Evolutionary conservation across 2,113 vertebrate genomes (phyloP), one percentile per base, ranked within the genome.

Genomic region (Aleadryas rufinucha): DNA sequence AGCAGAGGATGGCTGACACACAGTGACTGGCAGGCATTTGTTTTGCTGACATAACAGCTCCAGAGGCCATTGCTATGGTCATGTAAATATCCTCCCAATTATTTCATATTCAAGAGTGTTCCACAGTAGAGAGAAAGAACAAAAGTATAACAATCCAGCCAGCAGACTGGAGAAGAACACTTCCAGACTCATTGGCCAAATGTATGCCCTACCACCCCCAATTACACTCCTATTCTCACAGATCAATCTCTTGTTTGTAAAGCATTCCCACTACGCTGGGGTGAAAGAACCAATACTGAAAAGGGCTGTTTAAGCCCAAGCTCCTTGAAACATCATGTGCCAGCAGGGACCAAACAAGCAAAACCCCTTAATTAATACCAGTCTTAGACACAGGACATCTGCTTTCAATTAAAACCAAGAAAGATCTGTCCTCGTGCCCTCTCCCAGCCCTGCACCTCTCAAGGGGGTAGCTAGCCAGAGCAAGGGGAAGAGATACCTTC

Each of bases 371-470:
- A 64, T 44, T 87, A 79, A 49, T n/a, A 94, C 26, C 20, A 54
- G 24, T n/a, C 53, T 63, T 33, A 14, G 39, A 35, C 30, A 60
- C 0, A 24, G 21, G 23, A 44, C 16, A 74, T 26, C 39, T 72
- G 26, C 28, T 85, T 76, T 26, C n/a, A 82, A 14, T 17, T 28
- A 42, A 77, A 90, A 52, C 3, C 11, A 31, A 66, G 60, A n/a
- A 60, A 63, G 35, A n/a, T 35, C 37, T 66, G 28, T 39, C n/a
- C n/a, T 23, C 0, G 0, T 66, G n/a, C n/a, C 24, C 13, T 57
- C 17, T n/a, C 27, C n/a, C 13, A 76, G n/a, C 30, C 31, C 74
- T 47, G 37, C 30, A 26, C 10, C 22, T 60, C 63, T 52, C 75
- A 70, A 31, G 16, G 64, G 11, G 6, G 10, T 24, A 47, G 16